phyloP scores from a whole-genome alignment of 2,888 invertebrate genomes.

The Lydus trimaculatus region DNA sequence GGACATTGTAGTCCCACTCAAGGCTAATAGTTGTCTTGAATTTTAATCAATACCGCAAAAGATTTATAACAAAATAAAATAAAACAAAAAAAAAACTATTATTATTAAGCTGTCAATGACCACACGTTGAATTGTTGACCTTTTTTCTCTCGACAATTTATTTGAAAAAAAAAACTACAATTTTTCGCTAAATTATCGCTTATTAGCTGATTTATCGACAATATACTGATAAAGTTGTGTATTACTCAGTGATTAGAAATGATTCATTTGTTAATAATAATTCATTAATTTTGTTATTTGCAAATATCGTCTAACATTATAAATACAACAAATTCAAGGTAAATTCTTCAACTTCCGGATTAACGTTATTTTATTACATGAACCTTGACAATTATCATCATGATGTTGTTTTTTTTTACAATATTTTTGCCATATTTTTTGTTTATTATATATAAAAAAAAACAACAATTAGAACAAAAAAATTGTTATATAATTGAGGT shows the following conservation, averaged over 20 bases:
- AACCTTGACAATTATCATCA: conserved; percentile 41
- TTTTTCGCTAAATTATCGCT: no score
- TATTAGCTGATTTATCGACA: no score
- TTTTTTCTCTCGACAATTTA: no score
- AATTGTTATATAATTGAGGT: neutral
- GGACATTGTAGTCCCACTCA: neutral
- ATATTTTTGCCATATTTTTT: no score
- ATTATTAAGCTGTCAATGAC: neutral
- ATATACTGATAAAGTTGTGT: no score
- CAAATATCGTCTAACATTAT: neutral
- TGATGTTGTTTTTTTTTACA: no score
- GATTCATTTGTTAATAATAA: neutral
- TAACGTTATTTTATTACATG: no score
- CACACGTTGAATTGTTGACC: neutral
- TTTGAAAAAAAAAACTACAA: no score
- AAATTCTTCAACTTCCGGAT: conserved; percentile 47
- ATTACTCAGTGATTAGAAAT: neutral
- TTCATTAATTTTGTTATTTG: no score
- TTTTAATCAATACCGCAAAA: conserved; percentile 8
- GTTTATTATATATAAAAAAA: no score
- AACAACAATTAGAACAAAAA: no score
- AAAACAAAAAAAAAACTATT: neutral
- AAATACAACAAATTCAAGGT: conserved; percentile 48
- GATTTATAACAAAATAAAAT: neutral
- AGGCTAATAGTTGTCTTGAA: neutral